Evolutionary conservation across 2,888 invertebrate species (phyloP).

Genomic region (Thecocarcelia acutangulata): DNA sequence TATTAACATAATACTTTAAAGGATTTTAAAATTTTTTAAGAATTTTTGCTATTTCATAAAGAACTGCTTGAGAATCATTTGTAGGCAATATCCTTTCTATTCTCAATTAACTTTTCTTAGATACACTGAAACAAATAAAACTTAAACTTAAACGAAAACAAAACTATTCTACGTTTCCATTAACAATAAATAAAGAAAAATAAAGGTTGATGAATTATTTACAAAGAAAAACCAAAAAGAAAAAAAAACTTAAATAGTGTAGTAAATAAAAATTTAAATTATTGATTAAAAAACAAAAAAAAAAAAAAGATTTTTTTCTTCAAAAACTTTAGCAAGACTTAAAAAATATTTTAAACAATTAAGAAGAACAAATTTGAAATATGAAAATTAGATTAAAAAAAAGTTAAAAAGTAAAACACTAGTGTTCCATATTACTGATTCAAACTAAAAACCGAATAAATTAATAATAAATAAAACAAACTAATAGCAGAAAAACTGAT

Average conservation of each 20-base stretch:
- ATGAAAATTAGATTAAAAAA: constrained; percentile 47
- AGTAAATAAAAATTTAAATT: constrained; percentile 49
- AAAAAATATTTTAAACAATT: constrained; percentile 45
- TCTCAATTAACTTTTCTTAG: constrained; percentile 7
- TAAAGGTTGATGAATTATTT: constrained; percentile 80
- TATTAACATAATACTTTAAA: no score
- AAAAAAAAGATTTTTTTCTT: constrained; percentile 39
- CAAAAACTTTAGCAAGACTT: constrained; percentile 72
- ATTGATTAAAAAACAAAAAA: constrained; percentile 30
- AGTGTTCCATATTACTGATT: constrained; percentile 69
- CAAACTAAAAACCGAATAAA: constrained; percentile 61
- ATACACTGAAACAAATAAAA: constrained; percentile 4
- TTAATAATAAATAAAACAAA: constrained; percentile 23
- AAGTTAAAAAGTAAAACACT: constrained; percentile 59
- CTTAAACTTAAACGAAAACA: constrained; percentile 38
- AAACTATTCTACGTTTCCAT: constrained; percentile 66
- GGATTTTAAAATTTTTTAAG: no score
- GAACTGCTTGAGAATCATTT: no score
- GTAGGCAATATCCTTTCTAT: neutral
- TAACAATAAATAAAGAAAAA: constrained; percentile 74
- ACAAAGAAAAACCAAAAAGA: constrained; percentile 71
- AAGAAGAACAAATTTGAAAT: constrained; percentile 30
- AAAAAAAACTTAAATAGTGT: constrained; percentile 69
- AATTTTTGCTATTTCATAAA: no score
- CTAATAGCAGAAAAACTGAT: constrained; percentile 53